phyloP scores from a whole-genome alignment of 2,113 vertebrate species.

The Catharus fuscescens region DNA sequence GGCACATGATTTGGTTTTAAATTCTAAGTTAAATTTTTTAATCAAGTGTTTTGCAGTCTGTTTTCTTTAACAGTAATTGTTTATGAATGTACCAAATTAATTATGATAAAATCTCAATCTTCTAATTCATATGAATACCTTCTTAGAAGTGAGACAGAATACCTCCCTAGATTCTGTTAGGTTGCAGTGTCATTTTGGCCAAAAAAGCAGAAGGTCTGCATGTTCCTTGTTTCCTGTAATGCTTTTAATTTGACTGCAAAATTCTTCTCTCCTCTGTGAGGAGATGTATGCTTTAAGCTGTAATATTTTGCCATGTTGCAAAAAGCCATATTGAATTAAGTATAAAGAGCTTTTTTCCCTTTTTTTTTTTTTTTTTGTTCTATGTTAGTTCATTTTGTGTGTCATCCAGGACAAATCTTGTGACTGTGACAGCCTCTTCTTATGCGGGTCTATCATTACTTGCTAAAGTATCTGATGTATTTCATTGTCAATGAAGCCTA shows the following conservation, averaged over 20 bases:
- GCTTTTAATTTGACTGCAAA: conserved; percentile 83
- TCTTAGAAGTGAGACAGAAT: conserved; percentile 13
- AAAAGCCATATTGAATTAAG: conserved; percentile 91
- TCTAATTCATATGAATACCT: conserved; percentile 4
- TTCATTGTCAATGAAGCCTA: conserved; percentile 54
- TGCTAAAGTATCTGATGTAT: conserved; percentile 69
- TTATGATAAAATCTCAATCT: background rate
- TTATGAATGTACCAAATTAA: conserved; percentile 28
- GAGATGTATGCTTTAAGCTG: conserved; percentile 88
- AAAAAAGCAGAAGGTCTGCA: conserved; percentile 57
- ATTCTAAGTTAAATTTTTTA: conserved; percentile 68
- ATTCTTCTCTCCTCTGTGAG: conserved; percentile 93
- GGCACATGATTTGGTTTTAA: conserved; percentile 64
- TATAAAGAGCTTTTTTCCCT: conserved; percentile 73
- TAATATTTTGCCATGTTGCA: conserved; percentile 86
- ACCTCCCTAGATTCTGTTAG: conserved; percentile 49
- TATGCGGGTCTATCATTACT: conserved; percentile 78
- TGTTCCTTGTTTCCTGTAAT: conserved; percentile 60
- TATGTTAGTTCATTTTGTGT: conserved; percentile 72
- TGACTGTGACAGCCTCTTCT: conserved; percentile 81
- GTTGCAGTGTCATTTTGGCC: conserved; percentile 35
- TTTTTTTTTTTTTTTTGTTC: background rate
- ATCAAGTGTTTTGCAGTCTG: conserved; percentile 81
- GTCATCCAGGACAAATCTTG: conserved; percentile 75
- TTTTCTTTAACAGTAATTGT: conserved; percentile 59